Evolutionary conservation across 2,113 vertebrate genomes (phyloP).

Genomic region (Crypturellus undulatus): DNA sequence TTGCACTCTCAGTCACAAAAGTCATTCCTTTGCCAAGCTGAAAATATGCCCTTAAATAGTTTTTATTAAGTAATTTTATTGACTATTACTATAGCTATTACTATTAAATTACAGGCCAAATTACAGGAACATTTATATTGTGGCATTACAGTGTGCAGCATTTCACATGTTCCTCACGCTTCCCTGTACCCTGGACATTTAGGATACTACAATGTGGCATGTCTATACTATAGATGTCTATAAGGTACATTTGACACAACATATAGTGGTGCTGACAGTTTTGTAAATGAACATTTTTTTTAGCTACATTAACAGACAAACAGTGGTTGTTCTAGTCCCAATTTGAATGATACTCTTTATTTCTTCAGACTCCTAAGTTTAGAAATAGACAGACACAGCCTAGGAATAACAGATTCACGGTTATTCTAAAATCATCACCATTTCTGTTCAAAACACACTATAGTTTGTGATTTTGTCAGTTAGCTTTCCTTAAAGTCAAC

Average conservation of each 20-base stretch:
- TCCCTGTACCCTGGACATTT: neutral
- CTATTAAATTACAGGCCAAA: neutral
- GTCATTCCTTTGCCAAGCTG: neutral
- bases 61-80: neutral
- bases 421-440: neutral
- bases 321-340: neutral
- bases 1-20: neutral
- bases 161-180: neutral
- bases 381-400: neutral
- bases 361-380: neutral
- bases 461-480: slow-evolving; percentile 25
- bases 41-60: neutral
- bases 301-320: neutral
- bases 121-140: neutral
- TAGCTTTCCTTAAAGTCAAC: slow-evolving; percentile 24
- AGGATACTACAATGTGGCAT: neutral
- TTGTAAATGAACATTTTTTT: neutral
- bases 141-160: neutral
- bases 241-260: neutral
- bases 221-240: neutral
- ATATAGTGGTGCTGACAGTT: neutral
- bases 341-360: neutral
- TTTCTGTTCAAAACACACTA: neutral
- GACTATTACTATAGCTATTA: neutral
- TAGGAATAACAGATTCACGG: neutral